phyloP scores from a whole-genome alignment of 1,140 invertebrate species.

The Piezodorus guildinii region DNA sequence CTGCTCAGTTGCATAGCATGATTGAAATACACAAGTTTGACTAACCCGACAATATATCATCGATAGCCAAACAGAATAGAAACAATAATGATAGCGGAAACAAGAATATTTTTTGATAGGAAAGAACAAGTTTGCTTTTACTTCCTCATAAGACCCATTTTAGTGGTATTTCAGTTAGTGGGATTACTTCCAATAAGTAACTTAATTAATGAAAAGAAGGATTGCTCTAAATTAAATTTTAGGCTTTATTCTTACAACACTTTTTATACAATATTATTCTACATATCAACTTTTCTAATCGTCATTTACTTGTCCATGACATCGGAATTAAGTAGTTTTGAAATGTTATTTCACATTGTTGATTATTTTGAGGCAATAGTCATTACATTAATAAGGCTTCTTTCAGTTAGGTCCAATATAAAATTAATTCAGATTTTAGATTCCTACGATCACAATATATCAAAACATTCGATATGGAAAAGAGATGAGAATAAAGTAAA shows the following conservation, averaged over 20 bases:
- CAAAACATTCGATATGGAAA: background rate
- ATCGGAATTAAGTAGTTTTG: background rate
- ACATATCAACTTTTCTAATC: background rate
- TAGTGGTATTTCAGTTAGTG: background rate
- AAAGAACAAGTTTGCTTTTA: background rate
- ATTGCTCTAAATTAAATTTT: background rate
- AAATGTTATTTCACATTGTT: background rate
- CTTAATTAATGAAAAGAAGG: background rate
- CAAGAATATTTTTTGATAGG: background rate
- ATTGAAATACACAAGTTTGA: background rate
- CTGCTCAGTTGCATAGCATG: too few relatives aligned
- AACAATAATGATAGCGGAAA: background rate
- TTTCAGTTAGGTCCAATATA: background rate
- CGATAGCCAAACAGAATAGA: too few relatives aligned
- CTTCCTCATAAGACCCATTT: background rate
- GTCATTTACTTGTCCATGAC: background rate
- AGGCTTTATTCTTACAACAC: background rate
- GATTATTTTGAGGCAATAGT: background rate
- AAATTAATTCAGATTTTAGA: background rate
- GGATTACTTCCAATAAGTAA: slow-evolving; percentile 10
- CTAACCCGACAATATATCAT: background rate
- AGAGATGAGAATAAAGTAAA: background rate
- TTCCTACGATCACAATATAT: background rate
- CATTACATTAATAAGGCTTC: background rate
- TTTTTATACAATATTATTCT: background rate